phyloP scores from a whole-genome alignment of 2,113 vertebrate species.

The Mormyrus iriodes region DNA sequence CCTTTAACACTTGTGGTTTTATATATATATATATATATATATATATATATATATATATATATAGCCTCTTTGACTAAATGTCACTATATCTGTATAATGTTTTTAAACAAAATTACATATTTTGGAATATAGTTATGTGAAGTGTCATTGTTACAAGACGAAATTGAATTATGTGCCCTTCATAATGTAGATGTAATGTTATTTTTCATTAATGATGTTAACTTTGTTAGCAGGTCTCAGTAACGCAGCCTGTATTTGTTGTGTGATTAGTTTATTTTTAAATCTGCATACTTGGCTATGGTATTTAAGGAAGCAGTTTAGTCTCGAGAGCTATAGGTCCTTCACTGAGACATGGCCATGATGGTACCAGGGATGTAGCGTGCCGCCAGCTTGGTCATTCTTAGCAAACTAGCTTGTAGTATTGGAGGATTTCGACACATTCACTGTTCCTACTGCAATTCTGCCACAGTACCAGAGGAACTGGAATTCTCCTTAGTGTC shows the following conservation, averaged over 20 bases:
- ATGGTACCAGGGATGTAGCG: neutral
- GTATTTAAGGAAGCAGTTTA: neutral
- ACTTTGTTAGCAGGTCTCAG: neutral
- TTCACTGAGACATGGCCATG: neutral
- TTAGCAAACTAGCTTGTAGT: neutral
- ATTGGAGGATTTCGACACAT: neutral
- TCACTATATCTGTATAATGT: neutral
- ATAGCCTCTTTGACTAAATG: neutral
- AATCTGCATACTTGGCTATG: neutral
- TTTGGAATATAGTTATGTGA: neutral
- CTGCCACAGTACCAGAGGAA: neutral
- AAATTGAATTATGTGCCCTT: neutral
- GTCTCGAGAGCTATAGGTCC: neutral
- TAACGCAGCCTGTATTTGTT: neutral
- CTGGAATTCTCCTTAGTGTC: neutral
- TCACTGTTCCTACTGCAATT: neutral
- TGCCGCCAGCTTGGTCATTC: neutral
- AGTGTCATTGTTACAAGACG: neutral
- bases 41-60: neutral
- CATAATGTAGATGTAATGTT: neutral
- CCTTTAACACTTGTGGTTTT: neutral
- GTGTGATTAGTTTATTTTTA: neutral
- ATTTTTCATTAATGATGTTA: neutral
- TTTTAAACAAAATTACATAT: neutral
- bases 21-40: neutral